Percentiles rank a stretch among this genome's conserved stretches.
Evolutionary conservation across 2,113 vertebrate species (phyloP).

Genomic region (Leptobrachium leishanense): DNA sequence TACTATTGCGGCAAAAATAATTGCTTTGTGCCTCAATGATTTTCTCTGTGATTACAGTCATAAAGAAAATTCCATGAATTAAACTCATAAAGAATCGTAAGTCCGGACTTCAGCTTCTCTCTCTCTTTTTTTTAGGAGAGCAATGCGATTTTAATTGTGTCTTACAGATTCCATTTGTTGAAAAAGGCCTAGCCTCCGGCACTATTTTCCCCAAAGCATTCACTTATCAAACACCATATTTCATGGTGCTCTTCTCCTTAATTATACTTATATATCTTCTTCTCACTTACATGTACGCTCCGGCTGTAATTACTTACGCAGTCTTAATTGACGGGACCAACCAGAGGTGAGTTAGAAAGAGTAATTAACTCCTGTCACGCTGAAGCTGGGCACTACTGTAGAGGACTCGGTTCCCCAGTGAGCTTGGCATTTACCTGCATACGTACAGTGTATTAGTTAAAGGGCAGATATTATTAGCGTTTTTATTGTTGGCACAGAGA

Average conservation of each 20-base stretch:
- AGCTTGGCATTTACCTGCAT: constrained; percentile 31
- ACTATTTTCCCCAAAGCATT: constrained; percentile 19
- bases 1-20: no score
- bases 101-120: no score
- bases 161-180: constrained; percentile 16
- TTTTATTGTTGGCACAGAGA: neutral
- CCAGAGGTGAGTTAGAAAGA: constrained; percentile 25
- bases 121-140: constrained; percentile 15
- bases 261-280: constrained; percentile 47
- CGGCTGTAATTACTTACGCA: constrained; percentile 21
- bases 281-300: constrained; percentile 25
- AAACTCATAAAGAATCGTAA: no score
- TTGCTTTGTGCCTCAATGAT: no score
- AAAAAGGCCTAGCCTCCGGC: constrained; percentile 31
- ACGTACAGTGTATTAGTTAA: constrained; percentile 20
- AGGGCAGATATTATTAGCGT: constrained; percentile 36
- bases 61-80: no score
- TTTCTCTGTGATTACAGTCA: no score
- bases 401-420: constrained; percentile 18
- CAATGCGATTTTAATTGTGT: constrained; percentile 15
- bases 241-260: constrained; percentile 14
- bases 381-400: constrained; percentile 13
- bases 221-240: constrained; percentile 12
- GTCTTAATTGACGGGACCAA: constrained; percentile 30
- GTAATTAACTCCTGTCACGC: constrained; percentile 29